phyloP scores from a whole-genome alignment of 2,797 vertebrate genomes.

The Enteromius unitaeniatus region DNA sequence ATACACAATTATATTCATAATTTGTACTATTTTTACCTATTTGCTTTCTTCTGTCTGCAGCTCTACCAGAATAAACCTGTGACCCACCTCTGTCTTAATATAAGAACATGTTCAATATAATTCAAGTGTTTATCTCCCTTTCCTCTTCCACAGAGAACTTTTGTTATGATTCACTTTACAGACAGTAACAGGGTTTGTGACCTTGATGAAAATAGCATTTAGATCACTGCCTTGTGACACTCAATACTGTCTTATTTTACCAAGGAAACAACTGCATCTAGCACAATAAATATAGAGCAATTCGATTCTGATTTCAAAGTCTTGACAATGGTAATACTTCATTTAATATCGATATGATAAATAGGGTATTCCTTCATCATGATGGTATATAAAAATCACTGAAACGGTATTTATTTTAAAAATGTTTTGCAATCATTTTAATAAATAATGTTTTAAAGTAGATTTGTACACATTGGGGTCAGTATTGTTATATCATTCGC shows the following conservation, averaged over 20 bases:
- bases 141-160: slow-evolving; percentile 9
- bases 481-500: background rate
- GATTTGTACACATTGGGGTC: background rate
- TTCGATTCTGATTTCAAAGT: background rate
- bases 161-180: slow-evolving; percentile 11
- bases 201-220: slow-evolving; percentile 30
- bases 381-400: background rate
- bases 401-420: background rate
- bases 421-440: too few relatives aligned
- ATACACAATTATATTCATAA: background rate
- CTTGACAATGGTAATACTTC: background rate
- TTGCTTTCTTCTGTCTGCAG: background rate
- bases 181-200: background rate
- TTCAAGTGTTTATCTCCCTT: background rate
- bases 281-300: background rate
- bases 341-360: background rate
- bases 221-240: background rate
- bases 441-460: background rate
- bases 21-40: background rate
- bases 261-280: background rate
- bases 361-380: background rate
- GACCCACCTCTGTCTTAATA: background rate
- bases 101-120: background rate
- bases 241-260: slow-evolving; percentile 1
- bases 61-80: background rate